Conservation (phyloP, 2,113 vertebrate species). For the Peucedramus taeniatus region DNA sequence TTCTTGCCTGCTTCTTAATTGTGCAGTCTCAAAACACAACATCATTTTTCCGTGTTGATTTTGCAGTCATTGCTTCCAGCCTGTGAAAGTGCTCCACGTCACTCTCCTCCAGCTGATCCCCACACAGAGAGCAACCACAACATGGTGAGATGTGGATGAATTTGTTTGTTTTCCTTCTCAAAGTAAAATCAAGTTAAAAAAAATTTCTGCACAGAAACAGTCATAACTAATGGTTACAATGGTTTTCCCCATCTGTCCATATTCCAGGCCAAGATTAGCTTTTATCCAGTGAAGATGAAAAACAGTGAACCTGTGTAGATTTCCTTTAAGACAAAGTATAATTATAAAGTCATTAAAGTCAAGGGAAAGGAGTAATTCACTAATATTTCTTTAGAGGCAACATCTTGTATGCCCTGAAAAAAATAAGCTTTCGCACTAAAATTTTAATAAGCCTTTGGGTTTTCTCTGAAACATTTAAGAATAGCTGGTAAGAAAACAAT, state of each 20-base stretch:
- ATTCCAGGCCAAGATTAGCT: conserved; percentile 14
- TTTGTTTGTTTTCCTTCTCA: not conserved
- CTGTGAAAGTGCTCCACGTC: not conserved
- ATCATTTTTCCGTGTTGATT: not conserved
- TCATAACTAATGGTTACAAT: not conserved
- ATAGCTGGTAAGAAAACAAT: conserved; percentile 45
- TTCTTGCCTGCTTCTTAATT: not conserved
- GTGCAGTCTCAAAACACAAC: not conserved
- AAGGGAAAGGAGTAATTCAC: conserved; percentile 16
- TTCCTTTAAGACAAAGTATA: conserved; percentile 24
- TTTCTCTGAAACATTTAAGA: conserved; percentile 33
- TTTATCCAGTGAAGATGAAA: not conserved
- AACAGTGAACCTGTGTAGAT: not conserved
- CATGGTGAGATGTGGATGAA: not conserved
- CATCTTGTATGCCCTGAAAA: not conserved
- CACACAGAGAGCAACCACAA: not conserved
- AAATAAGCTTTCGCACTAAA: conserved; percentile 10
- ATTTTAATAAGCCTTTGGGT: conserved; percentile 49
- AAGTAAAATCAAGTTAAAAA: not conserved
- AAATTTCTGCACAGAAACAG: not conserved
- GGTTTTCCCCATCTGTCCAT: not conserved
- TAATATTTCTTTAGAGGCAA: conserved; percentile 13
- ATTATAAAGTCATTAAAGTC: conserved; percentile 26
- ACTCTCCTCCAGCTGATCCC: not conserved
- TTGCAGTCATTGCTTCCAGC: not conserved